Conservation (phyloP, 2,888 invertebrate genomes). For the Amblyteles armatorius region DNA sequence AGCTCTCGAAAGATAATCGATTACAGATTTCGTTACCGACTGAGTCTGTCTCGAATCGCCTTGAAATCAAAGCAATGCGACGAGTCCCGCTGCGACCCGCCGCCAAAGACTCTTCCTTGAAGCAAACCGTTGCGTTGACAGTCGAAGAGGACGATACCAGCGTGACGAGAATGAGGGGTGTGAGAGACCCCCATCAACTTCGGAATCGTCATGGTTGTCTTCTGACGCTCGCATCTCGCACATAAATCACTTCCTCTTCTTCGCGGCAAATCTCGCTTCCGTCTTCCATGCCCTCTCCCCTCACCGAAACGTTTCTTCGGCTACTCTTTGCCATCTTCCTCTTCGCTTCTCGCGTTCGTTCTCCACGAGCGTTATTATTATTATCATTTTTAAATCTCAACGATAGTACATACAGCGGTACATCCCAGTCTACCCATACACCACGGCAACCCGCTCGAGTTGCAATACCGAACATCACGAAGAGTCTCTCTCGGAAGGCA, state of each 20-base stretch:
- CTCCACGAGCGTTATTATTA: not conserved
- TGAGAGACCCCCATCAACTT: not conserved
- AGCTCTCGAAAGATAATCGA: too few species aligned
- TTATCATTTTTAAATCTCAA: not conserved
- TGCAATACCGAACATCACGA: slow-evolving; percentile 49
- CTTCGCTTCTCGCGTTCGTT: slow-evolving; percentile 12
- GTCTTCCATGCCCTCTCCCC: not conserved
- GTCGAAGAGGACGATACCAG: not conserved
- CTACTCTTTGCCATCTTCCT: not conserved
- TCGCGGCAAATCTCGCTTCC: not conserved
- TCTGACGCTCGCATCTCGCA: not conserved
- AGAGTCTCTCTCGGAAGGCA: slow-evolving; percentile 39
- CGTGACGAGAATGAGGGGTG: not conserved
- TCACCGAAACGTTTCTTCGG: not conserved
- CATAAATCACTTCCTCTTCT: slow-evolving; percentile 24
- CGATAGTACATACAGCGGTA: not conserved
- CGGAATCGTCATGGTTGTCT: slow-evolving; percentile 7
- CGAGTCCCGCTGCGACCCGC: too few species aligned
- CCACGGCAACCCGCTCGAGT: not conserved
- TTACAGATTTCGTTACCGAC: too few species aligned
- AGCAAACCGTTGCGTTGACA: too few species aligned
- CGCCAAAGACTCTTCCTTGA: not conserved
- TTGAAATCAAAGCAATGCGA: too few species aligned
- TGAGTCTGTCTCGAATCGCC: too few species aligned
- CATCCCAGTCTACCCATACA: not conserved